Evolutionary conservation across 2,888 invertebrate genomes (phyloP).

Genomic region (Panopea generosa): DNA sequence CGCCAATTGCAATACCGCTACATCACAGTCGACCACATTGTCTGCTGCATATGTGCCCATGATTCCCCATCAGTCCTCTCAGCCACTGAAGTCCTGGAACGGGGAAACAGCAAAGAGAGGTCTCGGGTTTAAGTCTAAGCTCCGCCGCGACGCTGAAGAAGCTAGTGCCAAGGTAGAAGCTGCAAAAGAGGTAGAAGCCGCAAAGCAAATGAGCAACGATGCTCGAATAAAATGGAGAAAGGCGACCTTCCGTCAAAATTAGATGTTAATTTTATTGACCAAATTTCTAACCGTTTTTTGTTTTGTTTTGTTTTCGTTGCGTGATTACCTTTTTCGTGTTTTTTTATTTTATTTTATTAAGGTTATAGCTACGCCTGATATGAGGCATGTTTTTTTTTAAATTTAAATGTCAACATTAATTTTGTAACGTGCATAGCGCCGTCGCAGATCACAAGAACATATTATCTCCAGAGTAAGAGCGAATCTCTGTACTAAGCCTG

Average conservation of each 20-base stretch:
- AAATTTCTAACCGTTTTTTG: background rate
- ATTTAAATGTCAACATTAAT: no score
- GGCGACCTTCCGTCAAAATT: slow-evolving; percentile 3
- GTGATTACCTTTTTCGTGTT: no score
- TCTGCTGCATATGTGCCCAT: background rate
- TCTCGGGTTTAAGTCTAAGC: slow-evolving; percentile 20
- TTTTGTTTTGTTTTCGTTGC: background rate
- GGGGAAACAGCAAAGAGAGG: slow-evolving; percentile 18
- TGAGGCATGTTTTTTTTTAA: no score
- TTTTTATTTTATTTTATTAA: no score
- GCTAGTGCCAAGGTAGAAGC: background rate
- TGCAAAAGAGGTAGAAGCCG: background rate
- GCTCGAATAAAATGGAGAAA: slow-evolving; percentile 12
- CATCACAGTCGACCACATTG: background rate
- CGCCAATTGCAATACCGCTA: no score
- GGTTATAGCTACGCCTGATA: no score
- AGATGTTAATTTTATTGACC: background rate
- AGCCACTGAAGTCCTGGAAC: slow-evolving; percentile 15
- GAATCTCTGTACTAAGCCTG: no score
- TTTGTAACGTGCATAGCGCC: no score
- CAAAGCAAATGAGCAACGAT: background rate
- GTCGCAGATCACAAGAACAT: no score
- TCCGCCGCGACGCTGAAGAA: slow-evolving; percentile 13
- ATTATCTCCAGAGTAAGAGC: no score
- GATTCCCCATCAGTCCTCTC: slow-evolving; percentile 9